Percentiles rank a stretch among this genome's conserved stretches.
Conservation (phyloP, 1,140 invertebrate species). For the Diorhabda elongata region DNA sequence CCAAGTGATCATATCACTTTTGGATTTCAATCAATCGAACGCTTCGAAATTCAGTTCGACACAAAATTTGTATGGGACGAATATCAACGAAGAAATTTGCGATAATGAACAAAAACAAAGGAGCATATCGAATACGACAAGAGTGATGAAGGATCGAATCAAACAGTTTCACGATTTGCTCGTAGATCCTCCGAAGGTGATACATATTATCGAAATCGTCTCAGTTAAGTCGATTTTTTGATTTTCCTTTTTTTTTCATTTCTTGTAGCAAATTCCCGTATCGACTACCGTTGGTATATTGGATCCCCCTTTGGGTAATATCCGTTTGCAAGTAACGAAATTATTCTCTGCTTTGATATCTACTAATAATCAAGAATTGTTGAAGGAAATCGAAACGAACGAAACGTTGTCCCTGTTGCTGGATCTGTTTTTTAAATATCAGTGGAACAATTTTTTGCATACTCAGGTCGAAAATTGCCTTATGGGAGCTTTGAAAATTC, state of each 20-base stretch:
- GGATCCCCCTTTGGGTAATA: slow-evolving; percentile 71
- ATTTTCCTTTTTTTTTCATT: slow-evolving; percentile 1
- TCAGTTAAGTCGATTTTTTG: too few relatives aligned
- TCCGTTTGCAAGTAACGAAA: slow-evolving; percentile 69
- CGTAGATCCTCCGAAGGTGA: slow-evolving; percentile 68
- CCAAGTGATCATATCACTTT: slow-evolving; percentile 68
- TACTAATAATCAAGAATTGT: slow-evolving; percentile 60
- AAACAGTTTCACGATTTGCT: slow-evolving; percentile 69
- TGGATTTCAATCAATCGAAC: slow-evolving; percentile 53
- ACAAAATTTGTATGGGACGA: slow-evolving; percentile 33
- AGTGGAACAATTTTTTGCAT: slow-evolving; percentile 88
- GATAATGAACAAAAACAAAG: slow-evolving; percentile 52
- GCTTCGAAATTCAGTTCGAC: slow-evolving; percentile 35
- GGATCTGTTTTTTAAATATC: slow-evolving; percentile 79
- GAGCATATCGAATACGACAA: slow-evolving; percentile 56
- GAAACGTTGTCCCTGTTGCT: slow-evolving; percentile 54
- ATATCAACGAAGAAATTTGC: slow-evolving; percentile 41
- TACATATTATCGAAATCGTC: too few relatives aligned
- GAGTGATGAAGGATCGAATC: slow-evolving; percentile 63
- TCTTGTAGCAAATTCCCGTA: slow-evolving; percentile 55
- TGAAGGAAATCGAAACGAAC: slow-evolving; percentile 47
- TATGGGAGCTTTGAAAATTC: slow-evolving; percentile 57
- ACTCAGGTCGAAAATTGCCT: slow-evolving; percentile 76
- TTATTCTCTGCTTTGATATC: slow-evolving; percentile 66
- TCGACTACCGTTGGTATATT: slow-evolving; percentile 62